These are phyloP conservation scores for Euthynnus affinis DNA, from an alignment of 2,797 vertebrate genomes.

Conservation along the genomic window DNA sequence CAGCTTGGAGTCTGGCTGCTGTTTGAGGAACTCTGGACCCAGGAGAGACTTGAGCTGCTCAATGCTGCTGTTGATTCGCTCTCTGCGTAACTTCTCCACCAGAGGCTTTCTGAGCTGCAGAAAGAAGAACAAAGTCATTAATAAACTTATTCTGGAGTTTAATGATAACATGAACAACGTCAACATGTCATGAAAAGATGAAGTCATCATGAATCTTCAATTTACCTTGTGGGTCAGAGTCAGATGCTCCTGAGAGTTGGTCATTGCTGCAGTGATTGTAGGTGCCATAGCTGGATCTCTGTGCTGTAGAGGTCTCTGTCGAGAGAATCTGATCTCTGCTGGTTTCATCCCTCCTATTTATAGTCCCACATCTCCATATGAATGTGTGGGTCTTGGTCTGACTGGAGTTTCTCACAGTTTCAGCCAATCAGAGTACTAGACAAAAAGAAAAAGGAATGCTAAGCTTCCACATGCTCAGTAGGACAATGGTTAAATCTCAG, in stretches of 20 bases:
- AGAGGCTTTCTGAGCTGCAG: conserved; percentile 85
- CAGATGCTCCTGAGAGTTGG: conserved; percentile 67
- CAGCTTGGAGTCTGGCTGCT: conserved; percentile 84
- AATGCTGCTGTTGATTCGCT: conserved; percentile 77
- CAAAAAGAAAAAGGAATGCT: conserved; percentile 69
- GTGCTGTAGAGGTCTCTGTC: conserved; percentile 69
- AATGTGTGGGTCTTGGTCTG: conserved; percentile 86
- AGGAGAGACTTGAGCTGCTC: conserved; percentile 73
- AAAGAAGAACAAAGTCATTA: conserved; percentile 41
- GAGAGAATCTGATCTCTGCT: conserved; percentile 64
- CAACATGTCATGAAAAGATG: not conserved
- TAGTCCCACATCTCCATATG: conserved; percentile 83
- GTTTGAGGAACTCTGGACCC: conserved; percentile 77
- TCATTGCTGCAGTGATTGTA: conserved; percentile 63
- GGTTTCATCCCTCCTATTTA: conserved; percentile 83
- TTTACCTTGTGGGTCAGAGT: conserved; percentile 80
- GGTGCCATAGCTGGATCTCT: conserved; percentile 81
- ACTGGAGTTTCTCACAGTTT: conserved; percentile 89
- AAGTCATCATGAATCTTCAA: conserved; percentile 20
- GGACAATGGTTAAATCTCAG: conserved; percentile 66
- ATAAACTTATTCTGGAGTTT: conserved; percentile 20
- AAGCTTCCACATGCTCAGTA: conserved; percentile 39
- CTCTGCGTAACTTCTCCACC: conserved; percentile 86
- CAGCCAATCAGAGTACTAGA: conserved; percentile 86
- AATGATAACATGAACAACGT: not conserved